Conservation (phyloP, 2,888 invertebrate species). For the Crossocerus cetratus region DNA sequence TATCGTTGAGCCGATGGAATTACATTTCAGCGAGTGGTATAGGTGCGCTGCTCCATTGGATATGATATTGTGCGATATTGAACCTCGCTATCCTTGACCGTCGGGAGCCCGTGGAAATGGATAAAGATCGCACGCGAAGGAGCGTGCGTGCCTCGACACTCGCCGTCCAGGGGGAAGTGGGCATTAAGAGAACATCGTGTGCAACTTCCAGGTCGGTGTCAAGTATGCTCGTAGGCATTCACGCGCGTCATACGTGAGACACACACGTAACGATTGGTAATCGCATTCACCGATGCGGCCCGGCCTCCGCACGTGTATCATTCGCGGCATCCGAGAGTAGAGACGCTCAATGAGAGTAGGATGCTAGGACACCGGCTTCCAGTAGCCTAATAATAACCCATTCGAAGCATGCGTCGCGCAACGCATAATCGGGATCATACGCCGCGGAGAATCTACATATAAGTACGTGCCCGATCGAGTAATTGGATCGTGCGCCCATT, state of each 20-base stretch:
- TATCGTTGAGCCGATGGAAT: no score
- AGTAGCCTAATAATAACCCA: conserved; percentile 57
- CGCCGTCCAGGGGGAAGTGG: neutral
- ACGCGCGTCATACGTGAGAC: conserved; percentile 39
- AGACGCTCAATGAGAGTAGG: conserved; percentile 44
- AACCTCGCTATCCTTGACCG: neutral
- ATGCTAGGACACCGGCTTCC: conserved; percentile 27
- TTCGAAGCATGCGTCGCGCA: conserved; percentile 38
- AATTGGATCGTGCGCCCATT: conserved; percentile 45
- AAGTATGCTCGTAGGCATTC: conserved; percentile 30
- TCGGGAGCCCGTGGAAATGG: conserved; percentile 11
- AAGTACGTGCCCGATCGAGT: conserved; percentile 36
- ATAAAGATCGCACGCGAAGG: conserved; percentile 14
- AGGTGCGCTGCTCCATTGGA: no score
- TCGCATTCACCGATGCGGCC: conserved; percentile 20
- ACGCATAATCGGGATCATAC: conserved; percentile 43
- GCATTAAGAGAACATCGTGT: conserved; percentile 2
- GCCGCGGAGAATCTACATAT: conserved; percentile 38
- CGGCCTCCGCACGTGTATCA: conserved; percentile 5
- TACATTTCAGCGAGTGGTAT: no score
- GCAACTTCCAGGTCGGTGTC: conserved; percentile 24
- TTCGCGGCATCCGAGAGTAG: conserved; percentile 1
- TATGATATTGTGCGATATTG: no score
- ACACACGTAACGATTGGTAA: conserved; percentile 43
- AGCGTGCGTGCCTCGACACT: conserved; percentile 31